Percentiles rank a stretch among this genome's conserved stretches.
Conservation (phyloP, 2,888 invertebrate species). For the Escarpia spicata region DNA sequence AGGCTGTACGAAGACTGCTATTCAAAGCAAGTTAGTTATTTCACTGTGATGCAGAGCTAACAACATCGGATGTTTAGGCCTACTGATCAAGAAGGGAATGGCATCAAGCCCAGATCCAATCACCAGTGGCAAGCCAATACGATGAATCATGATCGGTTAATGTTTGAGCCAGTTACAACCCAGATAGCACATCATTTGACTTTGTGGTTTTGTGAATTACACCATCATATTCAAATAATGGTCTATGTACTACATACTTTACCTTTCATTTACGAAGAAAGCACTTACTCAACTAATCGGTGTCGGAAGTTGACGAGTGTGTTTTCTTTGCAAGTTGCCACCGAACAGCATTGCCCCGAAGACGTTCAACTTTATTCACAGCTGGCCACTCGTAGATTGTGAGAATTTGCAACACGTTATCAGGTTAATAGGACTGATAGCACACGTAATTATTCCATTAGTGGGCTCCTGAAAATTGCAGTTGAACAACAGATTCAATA, state of each 20-base stretch:
- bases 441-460: not conserved
- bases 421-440: not conserved
- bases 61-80: no score
- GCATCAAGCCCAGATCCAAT: no score
- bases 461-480: not conserved
- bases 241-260: not conserved
- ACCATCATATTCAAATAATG: not conserved
- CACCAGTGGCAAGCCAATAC: no score
- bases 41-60: no score
- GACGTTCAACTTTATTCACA: not conserved
- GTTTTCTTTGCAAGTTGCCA: not conserved
- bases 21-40: no score
- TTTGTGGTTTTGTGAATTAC: not conserved
- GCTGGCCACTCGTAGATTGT: not conserved
- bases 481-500: not conserved
- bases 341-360: not conserved
- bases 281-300: not conserved
- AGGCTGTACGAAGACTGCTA: no score
- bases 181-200: no score
- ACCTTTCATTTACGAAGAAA: not conserved
- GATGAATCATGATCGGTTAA: no score
- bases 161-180: no score
- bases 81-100: no score
- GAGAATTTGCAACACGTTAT: not conserved
- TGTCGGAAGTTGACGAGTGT: conserved; percentile 10